A percentile compares a stretch with the other conserved stretches of the same genome.
Evolutionary conservation across 2,888 invertebrate species (phyloP).

Genomic region (Acheta domesticus): DNA sequence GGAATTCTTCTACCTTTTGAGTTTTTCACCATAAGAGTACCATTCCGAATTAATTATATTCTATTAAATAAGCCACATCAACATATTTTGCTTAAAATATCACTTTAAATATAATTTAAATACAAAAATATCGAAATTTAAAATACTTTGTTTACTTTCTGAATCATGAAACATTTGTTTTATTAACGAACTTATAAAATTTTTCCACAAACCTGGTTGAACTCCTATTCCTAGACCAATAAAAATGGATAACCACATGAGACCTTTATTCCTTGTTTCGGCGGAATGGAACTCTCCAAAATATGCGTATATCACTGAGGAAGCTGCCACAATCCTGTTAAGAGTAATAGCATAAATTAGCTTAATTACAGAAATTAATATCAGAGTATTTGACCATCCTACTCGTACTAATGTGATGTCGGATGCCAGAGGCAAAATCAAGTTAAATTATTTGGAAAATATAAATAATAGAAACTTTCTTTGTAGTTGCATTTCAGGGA

Average conservation of each 20-base stretch:
- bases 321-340: slow-evolving; percentile 44
- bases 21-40: too few relatives aligned
- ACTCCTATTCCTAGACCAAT: slow-evolving; percentile 49
- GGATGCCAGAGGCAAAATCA: background rate
- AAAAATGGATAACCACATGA: slow-evolving; percentile 46
- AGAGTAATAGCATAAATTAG: slow-evolving; percentile 25
- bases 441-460: background rate
- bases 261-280: slow-evolving; percentile 51
- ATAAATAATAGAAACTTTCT: background rate
- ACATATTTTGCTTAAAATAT: too few relatives aligned
- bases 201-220: slow-evolving; percentile 41
- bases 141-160: too few relatives aligned
- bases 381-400: background rate
- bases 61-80: too few relatives aligned
- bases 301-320: slow-evolving; percentile 59
- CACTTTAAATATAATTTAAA: too few relatives aligned
- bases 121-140: too few relatives aligned
- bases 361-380: background rate
- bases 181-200: background rate
- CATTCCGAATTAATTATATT: too few relatives aligned
- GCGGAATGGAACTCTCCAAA: slow-evolving; percentile 57
- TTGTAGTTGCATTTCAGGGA: too few relatives aligned
- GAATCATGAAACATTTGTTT: too few relatives aligned
- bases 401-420: background rate
- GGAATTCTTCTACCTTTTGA: too few relatives aligned